Conservation (phyloP, 2,797 vertebrate genomes). For the Schizopygopsis pylzovi region DNA sequence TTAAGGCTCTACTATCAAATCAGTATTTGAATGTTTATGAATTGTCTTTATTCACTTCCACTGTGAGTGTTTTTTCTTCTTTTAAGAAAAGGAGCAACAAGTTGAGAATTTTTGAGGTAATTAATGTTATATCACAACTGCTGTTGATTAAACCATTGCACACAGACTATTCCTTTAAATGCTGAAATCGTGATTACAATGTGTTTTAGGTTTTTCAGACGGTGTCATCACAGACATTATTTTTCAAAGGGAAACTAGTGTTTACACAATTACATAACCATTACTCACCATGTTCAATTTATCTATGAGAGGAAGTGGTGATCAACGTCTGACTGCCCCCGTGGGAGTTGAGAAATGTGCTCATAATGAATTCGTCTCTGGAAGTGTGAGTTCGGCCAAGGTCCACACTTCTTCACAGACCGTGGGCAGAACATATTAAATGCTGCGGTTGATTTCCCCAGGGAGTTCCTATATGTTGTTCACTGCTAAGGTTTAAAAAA, state of each 20-base stretch:
- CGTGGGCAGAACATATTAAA: conserved; percentile 56
- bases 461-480: conserved; percentile 45
- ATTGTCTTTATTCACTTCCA: too few relatives aligned
- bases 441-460: conserved; percentile 53
- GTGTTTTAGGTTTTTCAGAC: conserved; percentile 7
- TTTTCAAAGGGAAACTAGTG: conserved; percentile 47
- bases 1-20: too few relatives aligned
- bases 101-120: too few relatives aligned
- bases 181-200: conserved; percentile 62
- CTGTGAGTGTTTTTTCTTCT: too few relatives aligned
- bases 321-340: conserved; percentile 50
- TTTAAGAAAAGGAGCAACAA: neutral
- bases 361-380: conserved; percentile 61
- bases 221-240: neutral
- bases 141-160: neutral
- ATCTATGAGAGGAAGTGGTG: conserved; percentile 47
- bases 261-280: conserved; percentile 59
- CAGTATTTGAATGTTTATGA: too few relatives aligned
- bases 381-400: conserved; percentile 41
- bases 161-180: neutral
- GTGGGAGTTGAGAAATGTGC: conserved; percentile 41
- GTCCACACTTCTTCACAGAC: conserved; percentile 51
- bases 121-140: neutral
- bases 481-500: conserved; percentile 51
- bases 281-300: conserved; percentile 51